phyloP scores from a whole-genome alignment of 2,888 invertebrate species.

The Cephus spinipes region DNA sequence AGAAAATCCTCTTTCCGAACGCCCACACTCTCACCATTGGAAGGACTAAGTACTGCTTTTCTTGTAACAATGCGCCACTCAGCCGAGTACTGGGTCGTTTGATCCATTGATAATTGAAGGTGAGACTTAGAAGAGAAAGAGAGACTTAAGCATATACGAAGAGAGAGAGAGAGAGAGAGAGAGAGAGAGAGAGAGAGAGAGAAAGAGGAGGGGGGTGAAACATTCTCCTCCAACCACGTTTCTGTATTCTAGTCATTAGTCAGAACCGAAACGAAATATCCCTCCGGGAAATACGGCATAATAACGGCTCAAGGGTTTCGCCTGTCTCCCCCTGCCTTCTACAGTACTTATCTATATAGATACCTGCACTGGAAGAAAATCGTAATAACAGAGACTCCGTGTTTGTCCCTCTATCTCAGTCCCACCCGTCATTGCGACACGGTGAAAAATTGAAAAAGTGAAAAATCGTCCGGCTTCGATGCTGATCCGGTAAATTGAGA shows the following conservation, averaged over 20 bases:
- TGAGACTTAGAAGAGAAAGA: slow-evolving; percentile 22
- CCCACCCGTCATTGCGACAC: neutral
- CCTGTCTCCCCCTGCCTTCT: neutral
- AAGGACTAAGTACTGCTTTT: neutral
- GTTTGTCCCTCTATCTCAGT: too few species aligned
- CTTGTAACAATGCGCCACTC: slow-evolving; percentile 15
- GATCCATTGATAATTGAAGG: slow-evolving; percentile 40
- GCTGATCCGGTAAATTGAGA: slow-evolving; percentile 4
- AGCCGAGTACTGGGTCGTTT: slow-evolving; percentile 35
- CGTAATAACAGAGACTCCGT: neutral
- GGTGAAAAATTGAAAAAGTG: slow-evolving; percentile 2
- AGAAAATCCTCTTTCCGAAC: neutral
- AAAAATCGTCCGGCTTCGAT: neutral
- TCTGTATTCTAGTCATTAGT: slow-evolving; percentile 21
- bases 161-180: slow-evolving; percentile 10
- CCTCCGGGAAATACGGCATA: slow-evolving; percentile 49
- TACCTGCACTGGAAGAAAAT: neutral
- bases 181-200: slow-evolving; percentile 4
- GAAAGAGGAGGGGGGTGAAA: slow-evolving; percentile 12
- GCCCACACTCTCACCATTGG: neutral
- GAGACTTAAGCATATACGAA: slow-evolving; percentile 6
- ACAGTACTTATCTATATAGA: neutral
- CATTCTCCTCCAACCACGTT: slow-evolving; percentile 15
- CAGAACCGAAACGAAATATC: slow-evolving; percentile 43
- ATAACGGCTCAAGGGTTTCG: slow-evolving; percentile 31